These are phyloP conservation scores for Stomorhina lunata DNA, from an alignment of 2,888 invertebrate genomes.

Conservation along the genomic window DNA sequence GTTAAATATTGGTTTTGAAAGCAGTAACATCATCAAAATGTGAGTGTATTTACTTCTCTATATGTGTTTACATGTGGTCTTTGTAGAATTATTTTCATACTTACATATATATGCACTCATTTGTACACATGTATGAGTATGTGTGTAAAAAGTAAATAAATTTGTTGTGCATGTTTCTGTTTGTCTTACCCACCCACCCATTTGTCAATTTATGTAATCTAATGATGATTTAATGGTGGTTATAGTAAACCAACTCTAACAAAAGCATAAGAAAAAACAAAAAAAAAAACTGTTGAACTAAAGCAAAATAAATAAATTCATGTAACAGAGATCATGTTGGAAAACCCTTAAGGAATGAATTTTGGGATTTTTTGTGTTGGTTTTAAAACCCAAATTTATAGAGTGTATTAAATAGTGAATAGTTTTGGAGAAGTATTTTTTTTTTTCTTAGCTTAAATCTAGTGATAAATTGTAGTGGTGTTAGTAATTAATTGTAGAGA, in stretches of 20 bases:
- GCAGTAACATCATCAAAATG: too few species aligned
- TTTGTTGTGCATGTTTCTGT: too few species aligned
- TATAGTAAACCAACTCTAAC: constrained; percentile 3
- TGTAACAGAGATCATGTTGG: background rate
- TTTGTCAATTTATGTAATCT: constrained; percentile 61
- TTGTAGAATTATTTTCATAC: background rate
- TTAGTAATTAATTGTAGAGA: too few species aligned
- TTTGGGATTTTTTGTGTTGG: too few species aligned
- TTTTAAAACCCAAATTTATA: background rate
- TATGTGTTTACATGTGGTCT: background rate
- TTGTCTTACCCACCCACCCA: constrained; percentile 3
- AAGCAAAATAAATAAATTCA: background rate
- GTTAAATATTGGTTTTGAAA: background rate
- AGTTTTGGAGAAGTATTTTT: too few species aligned
- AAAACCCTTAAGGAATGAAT: background rate
- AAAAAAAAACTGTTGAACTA: background rate
- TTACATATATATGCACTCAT: background rate
- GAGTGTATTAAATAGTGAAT: too few species aligned
- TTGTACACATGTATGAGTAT: background rate
- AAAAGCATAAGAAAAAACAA: background rate
- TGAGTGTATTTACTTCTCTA: background rate
- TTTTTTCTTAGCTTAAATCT: too few species aligned
- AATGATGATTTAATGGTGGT: constrained; percentile 61
- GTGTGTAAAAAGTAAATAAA: background rate
- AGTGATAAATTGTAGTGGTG: too few species aligned